Conservation (phyloP, 2,888 invertebrate genomes). For the Drosophila infuscata region DNA sequence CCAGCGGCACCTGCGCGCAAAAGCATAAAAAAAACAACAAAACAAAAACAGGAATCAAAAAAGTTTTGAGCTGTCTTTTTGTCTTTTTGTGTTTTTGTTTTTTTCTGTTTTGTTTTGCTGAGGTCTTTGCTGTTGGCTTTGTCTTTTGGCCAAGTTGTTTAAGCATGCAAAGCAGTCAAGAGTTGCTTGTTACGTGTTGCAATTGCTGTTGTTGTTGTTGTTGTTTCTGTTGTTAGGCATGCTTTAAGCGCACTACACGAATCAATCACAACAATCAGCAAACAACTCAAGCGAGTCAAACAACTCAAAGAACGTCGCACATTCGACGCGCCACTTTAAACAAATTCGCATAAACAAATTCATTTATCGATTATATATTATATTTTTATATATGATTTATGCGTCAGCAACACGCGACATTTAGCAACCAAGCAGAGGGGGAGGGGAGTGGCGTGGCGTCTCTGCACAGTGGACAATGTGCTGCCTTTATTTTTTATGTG, state of each 20-base stretch:
- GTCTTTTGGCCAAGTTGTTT: constrained; percentile 52
- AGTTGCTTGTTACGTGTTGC: constrained; percentile 39
- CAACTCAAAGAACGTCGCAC: constrained; percentile 25
- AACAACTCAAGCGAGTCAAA: constrained; percentile 1
- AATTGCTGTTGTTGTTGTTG: constrained; percentile 24
- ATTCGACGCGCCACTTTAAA: constrained; percentile 75
- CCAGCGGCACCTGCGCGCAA: constrained; percentile 43
- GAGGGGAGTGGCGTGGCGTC: background rate
- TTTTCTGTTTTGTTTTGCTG: constrained; percentile 6
- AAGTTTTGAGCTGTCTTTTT: constrained; percentile 16
- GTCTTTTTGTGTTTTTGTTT: constrained; percentile 4
- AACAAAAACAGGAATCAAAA: constrained; percentile 37
- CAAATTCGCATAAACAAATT: constrained; percentile 79
- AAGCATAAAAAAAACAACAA: background rate
- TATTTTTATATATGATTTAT: constrained; percentile 64
- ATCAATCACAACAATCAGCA: constrained; percentile 62
- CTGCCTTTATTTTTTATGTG: constrained; percentile 57
- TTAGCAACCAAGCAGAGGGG: background rate
- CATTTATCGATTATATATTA: constrained; percentile 66
- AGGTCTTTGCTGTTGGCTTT: constrained; percentile 15
- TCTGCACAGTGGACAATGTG: constrained; percentile 43
- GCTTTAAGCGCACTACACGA: constrained; percentile 56
- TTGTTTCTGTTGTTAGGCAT: constrained; percentile 50
- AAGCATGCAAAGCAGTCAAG: constrained; percentile 66
- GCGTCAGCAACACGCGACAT: constrained; percentile 77